Conservation (phyloP, 2,888 invertebrate genomes). For the Pterostichus madidus region DNA sequence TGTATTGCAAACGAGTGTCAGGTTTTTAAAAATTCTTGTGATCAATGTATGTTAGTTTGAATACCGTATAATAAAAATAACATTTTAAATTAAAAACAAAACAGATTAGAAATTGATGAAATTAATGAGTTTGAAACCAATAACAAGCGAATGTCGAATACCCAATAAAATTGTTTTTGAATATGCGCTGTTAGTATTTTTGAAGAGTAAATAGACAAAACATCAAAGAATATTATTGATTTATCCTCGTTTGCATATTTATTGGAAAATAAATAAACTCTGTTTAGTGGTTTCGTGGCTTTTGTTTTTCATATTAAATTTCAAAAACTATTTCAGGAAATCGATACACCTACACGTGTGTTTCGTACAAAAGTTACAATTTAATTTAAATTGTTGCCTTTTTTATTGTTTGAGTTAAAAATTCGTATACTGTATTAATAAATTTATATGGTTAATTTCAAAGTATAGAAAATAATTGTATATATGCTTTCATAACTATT, state of each 20-base stretch:
- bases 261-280: constrained; percentile 35
- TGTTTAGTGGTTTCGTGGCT: constrained; percentile 34
- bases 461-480: neutral
- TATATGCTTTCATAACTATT: no score
- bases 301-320: constrained; percentile 43
- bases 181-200: constrained; percentile 9
- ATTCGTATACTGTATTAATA: neutral
- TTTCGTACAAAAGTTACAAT: constrained; percentile 3
- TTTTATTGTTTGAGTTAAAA: neutral
- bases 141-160: neutral
- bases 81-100: no score
- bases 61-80: no score
- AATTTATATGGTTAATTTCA: neutral
- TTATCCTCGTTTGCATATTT: constrained; percentile 41
- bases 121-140: no score
- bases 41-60: no score
- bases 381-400: constrained; percentile 6
- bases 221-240: constrained; percentile 51
- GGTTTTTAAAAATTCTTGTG: no score
- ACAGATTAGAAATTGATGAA: no score
- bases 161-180: constrained; percentile 10
- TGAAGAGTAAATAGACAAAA: constrained; percentile 11
- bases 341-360: neutral
- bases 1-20: no score
- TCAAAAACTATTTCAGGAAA: constrained; percentile 10